Evolutionary conservation across 2,113 vertebrate genomes (phyloP).

Genomic region (Arizona elegans): DNA sequence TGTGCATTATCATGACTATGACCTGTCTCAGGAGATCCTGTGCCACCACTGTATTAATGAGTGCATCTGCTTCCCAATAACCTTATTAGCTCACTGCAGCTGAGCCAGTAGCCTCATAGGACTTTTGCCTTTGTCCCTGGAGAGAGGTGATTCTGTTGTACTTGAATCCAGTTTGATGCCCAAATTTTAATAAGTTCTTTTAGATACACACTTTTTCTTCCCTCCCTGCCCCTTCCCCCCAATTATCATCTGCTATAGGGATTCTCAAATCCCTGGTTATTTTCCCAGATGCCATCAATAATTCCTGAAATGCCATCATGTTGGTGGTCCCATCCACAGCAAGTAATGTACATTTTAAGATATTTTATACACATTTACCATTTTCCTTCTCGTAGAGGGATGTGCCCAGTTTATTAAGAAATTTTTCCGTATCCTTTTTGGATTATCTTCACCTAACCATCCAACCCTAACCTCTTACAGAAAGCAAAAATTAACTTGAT

Average conservation of each 20-base stretch:
- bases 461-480: slow-evolving; percentile 42
- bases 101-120: slow-evolving; percentile 77
- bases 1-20: slow-evolving; percentile 77
- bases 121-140: slow-evolving; percentile 66
- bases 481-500: slow-evolving; percentile 61
- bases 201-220: slow-evolving; percentile 68
- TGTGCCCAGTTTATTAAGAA: slow-evolving; percentile 40
- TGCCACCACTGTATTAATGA: slow-evolving; percentile 82
- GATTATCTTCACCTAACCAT: slow-evolving; percentile 57
- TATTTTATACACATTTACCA: slow-evolving; percentile 56
- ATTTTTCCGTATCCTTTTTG: slow-evolving; percentile 29
- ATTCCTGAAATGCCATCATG: slow-evolving; percentile 73
- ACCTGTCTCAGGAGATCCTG: slow-evolving; percentile 77
- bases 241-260: slow-evolving; percentile 44
- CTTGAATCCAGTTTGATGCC: slow-evolving; percentile 75
- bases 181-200: slow-evolving; percentile 75
- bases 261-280: slow-evolving; percentile 67
- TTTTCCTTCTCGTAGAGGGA: slow-evolving; percentile 26
- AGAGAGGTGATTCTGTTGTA: slow-evolving; percentile 69
- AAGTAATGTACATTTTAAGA: slow-evolving; percentile 69
- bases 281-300: slow-evolving; percentile 73
- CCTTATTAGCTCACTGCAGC: slow-evolving; percentile 81
- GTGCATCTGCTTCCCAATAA: slow-evolving; percentile 80
- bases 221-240: slow-evolving; percentile 44
- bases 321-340: slow-evolving; percentile 68